These are phyloP conservation scores for Eulithis testata DNA, from an alignment of 2,888 invertebrate genomes.

Conservation along the genomic window DNA sequence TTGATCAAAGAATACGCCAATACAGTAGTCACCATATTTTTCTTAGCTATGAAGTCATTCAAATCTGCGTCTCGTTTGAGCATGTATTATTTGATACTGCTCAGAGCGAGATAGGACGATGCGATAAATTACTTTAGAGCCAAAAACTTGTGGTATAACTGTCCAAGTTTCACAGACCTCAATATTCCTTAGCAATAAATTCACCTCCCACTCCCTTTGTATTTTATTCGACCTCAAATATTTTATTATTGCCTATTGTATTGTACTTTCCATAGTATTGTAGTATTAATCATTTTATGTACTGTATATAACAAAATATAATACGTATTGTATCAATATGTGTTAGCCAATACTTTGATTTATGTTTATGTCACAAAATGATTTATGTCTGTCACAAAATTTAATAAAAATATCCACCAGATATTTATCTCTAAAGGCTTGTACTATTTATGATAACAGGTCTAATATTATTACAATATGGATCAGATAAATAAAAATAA, in stretches of 20 bases:
- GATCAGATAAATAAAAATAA: too few relatives aligned
- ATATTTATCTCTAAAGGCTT: too few relatives aligned
- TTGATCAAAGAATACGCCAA: too few relatives aligned
- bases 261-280: constrained; percentile 14
- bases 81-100: too few relatives aligned
- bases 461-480: too few relatives aligned
- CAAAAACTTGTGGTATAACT: not conserved
- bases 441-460: too few relatives aligned
- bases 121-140: too few relatives aligned
- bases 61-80: too few relatives aligned
- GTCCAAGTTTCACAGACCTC: constrained; percentile 10
- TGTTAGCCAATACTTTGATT: not conserved
- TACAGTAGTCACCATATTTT: not conserved
- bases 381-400: too few relatives aligned
- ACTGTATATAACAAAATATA: constrained; percentile 5
- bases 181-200: constrained; percentile 25
- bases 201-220: constrained; percentile 25
- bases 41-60: not conserved
- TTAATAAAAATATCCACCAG: too few relatives aligned
- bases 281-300: constrained; percentile 22
- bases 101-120: too few relatives aligned
- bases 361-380: too few relatives aligned
- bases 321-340: not conserved
- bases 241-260: constrained; percentile 18
- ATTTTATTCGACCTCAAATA: constrained; percentile 26